Percentiles rank a stretch among this genome's conserved stretches.
Evolutionary conservation across 2,113 vertebrate genomes (phyloP).

Genomic region (Channa maculata): DNA sequence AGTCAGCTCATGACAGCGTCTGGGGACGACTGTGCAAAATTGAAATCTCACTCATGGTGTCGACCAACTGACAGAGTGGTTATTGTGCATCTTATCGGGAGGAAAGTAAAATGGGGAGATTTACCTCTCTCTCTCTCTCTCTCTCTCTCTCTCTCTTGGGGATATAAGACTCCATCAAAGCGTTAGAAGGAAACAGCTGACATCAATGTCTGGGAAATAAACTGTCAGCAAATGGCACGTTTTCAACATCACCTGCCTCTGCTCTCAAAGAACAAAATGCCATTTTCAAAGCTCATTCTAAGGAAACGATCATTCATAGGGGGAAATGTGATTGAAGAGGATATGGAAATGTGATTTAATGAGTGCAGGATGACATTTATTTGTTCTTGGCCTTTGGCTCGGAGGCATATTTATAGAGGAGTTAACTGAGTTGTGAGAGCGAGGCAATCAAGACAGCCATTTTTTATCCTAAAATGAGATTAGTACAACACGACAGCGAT

Average conservation of each 20-base stretch:
- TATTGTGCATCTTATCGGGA: constrained; percentile 53
- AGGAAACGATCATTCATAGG: constrained; percentile 28
- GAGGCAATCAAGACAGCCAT: constrained; percentile 56
- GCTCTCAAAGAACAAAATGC: not conserved
- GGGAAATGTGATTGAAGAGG: constrained; percentile 27
- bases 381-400: constrained; percentile 68
- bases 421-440: constrained; percentile 64
- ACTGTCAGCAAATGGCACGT: constrained; percentile 13
- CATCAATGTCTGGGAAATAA: constrained; percentile 19
- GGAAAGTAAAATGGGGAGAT: constrained; percentile 34
- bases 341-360: constrained; percentile 60
- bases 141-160: not conserved
- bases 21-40: constrained; percentile 52
- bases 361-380: constrained; percentile 51
- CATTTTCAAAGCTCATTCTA: not conserved
- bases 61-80: constrained; percentile 42
- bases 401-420: constrained; percentile 53
- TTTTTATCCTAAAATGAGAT: constrained; percentile 71
- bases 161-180: constrained; percentile 41
- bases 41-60: constrained; percentile 53
- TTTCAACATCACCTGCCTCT: constrained; percentile 6
- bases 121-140: not conserved
- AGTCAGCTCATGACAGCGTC: constrained; percentile 55
- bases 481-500: constrained; percentile 73
- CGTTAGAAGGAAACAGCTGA: constrained; percentile 43